These are phyloP conservation scores for Laupala kohalensis DNA, from an alignment of 1,140 invertebrate species.

Conservation along the genomic window DNA sequence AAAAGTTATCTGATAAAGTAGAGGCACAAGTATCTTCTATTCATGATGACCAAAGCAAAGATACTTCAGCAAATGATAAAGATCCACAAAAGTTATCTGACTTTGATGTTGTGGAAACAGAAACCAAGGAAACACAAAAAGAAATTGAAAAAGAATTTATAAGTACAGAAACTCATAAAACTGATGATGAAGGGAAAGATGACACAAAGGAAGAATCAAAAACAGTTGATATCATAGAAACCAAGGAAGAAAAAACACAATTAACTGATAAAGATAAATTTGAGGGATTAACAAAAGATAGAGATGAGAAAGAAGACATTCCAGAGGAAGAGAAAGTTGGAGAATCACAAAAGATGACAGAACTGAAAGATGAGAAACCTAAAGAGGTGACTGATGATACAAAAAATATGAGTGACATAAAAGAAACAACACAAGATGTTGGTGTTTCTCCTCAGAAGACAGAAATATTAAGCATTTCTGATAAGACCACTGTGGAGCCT, in stretches of 20 bases:
- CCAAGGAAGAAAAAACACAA: constrained; percentile 12
- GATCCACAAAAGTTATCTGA: background rate
- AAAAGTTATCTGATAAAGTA: background rate
- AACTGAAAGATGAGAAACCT: background rate
- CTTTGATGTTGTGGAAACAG: background rate
- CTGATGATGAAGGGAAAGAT: background rate
- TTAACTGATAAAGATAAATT: constrained; percentile 10
- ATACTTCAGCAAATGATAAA: background rate
- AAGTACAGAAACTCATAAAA: background rate
- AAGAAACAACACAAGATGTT: constrained; percentile 4
- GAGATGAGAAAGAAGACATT: constrained; percentile 14
- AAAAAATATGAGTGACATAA: constrained; percentile 2
- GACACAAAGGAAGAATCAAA: background rate
- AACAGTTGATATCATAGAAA: constrained; percentile 10
- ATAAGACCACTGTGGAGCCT: background rate
- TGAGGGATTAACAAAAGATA: constrained; percentile 12
- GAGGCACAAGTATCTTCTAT: background rate
- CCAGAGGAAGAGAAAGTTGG: constrained; percentile 10
- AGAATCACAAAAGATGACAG: constrained; percentile 5
- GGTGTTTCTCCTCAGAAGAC: background rate
- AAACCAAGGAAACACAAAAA: background rate
- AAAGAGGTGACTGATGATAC: constrained; percentile 6
- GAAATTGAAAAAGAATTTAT: background rate
- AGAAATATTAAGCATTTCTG: background rate
- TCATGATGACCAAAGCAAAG: background rate